Percentiles rank a stretch among this genome's conserved stretches.
Evolutionary conservation across 2,797 vertebrate species (phyloP).

Genomic region (Enteromius afrohamiltoni): DNA sequence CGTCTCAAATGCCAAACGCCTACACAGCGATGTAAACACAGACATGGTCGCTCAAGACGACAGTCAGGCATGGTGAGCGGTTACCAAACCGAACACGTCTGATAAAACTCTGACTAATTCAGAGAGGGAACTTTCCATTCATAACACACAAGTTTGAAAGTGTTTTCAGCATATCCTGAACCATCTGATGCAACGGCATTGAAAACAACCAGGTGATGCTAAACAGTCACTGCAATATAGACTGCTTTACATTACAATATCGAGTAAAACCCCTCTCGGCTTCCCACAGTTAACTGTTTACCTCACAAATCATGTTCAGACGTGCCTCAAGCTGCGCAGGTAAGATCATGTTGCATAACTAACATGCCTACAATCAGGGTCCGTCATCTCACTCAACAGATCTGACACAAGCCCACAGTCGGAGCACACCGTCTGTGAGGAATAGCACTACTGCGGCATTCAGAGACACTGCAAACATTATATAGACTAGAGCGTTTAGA

Average conservation of each 20-base stretch:
- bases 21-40: constrained; percentile 52
- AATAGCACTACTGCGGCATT: constrained; percentile 11
- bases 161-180: not conserved
- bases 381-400: constrained; percentile 40
- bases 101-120: constrained; percentile 16
- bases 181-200: not conserved
- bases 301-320: constrained; percentile 67
- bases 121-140: constrained; percentile 8
- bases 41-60: constrained; percentile 28
- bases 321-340: constrained; percentile 73
- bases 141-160: not conserved
- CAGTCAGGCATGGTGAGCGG: not conserved
- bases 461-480: not conserved
- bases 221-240: not conserved
- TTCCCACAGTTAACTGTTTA: constrained; percentile 34
- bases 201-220: not conserved
- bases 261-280: constrained; percentile 25
- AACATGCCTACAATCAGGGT: constrained; percentile 44
- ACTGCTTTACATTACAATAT: not conserved
- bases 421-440: constrained; percentile 19
- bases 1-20: constrained; percentile 48
- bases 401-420: constrained; percentile 33
- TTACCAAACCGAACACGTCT: not conserved
- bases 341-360: constrained; percentile 72
- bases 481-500: not conserved